phyloP scores from a whole-genome alignment of 2,888 invertebrate genomes.

The Gonocerus acuteangulatus region DNA sequence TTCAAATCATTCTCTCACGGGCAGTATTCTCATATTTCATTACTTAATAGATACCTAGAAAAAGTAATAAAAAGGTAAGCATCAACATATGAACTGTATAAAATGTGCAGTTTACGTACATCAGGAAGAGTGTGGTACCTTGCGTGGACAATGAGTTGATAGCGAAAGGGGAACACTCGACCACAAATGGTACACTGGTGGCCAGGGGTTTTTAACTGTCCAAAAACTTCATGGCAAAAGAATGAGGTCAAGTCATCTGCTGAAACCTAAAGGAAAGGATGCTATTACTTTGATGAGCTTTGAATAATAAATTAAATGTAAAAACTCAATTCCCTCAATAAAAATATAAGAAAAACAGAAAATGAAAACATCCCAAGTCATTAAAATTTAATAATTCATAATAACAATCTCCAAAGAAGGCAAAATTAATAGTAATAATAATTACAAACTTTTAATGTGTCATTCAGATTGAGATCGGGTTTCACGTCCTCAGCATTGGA shows the following conservation, averaged over 20 bases:
- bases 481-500: slow-evolving; percentile 6
- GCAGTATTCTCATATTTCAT: no score
- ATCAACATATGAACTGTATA: no score
- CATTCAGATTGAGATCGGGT: slow-evolving; percentile 1
- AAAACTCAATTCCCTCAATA: no score
- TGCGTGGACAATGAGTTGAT: slow-evolving; percentile 76
- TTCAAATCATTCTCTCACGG: no score
- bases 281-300: no score
- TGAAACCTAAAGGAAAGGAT: slow-evolving; percentile 47
- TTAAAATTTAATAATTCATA: no score
- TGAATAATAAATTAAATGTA: background rate
- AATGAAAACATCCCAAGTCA: no score
- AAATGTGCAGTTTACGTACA: no score
- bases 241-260: slow-evolving; percentile 79
- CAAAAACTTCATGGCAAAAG: slow-evolving; percentile 77
- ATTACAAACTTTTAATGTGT: slow-evolving; percentile 17
- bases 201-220: slow-evolving; percentile 50
- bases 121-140: slow-evolving; percentile 62
- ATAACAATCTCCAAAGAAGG: background rate
- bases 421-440: background rate
- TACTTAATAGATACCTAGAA: no score
- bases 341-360: no score
- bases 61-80: no score
- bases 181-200: slow-evolving; percentile 79
- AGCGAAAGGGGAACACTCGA: slow-evolving; percentile 78